These are phyloP conservation scores for Palloptera scutellata DNA, from an alignment of 2,888 invertebrate genomes.

Conservation along the genomic window DNA sequence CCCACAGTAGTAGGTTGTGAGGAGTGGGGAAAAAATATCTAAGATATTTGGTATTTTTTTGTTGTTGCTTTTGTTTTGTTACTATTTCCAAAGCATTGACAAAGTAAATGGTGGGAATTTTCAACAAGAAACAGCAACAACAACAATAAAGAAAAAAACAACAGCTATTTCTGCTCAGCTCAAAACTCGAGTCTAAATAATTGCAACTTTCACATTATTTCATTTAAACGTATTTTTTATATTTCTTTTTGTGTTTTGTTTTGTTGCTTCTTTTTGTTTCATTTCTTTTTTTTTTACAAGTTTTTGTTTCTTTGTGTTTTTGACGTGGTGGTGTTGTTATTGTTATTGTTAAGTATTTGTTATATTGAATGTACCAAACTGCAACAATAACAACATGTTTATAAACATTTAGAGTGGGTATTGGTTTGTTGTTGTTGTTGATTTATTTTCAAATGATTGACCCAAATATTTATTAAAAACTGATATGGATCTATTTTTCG, in stretches of 20 bases:
- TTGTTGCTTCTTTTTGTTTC: background rate
- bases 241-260: background rate
- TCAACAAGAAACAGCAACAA: background rate
- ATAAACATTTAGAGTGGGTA: background rate
- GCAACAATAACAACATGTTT: background rate
- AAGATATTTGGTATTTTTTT: slow-evolving; percentile 1
- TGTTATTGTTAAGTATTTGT: too few relatives aligned
- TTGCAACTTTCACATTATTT: slow-evolving; percentile 30
- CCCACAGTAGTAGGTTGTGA: too few relatives aligned
- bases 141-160: too few relatives aligned
- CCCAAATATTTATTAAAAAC: background rate
- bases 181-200: slow-evolving; percentile 16
- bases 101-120: slow-evolving; percentile 24
- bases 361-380: background rate
- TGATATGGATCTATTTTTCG: background rate
- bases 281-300: background rate
- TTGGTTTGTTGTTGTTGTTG: background rate
- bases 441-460: background rate
- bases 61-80: background rate
- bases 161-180: background rate
- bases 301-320: background rate
- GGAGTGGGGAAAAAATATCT: too few relatives aligned
- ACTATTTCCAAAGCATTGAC: slow-evolving; percentile 4
- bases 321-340: too few relatives aligned
- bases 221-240: background rate